Conservation (phyloP, 1,140 invertebrate genomes). For the Hirudo medicinalis region DNA sequence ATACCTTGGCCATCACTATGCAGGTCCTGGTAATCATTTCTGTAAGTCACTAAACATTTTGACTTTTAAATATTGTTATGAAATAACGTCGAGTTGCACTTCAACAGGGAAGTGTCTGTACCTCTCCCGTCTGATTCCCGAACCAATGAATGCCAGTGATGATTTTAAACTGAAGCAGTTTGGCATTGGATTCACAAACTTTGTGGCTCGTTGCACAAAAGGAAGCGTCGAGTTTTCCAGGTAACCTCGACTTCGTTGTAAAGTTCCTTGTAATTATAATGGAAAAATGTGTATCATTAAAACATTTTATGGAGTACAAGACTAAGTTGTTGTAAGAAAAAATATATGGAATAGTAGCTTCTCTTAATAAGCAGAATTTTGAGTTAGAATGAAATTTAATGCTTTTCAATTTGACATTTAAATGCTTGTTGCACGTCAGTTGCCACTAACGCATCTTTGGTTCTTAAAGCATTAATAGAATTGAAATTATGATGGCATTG, state of each 20-base stretch:
- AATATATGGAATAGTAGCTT: too few species aligned
- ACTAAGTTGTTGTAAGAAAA: too few species aligned
- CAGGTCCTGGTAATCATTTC: constrained; percentile 94
- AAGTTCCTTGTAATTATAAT: neutral
- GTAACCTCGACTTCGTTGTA: constrained; percentile 22
- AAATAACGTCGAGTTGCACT: neutral
- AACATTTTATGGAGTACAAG: too few species aligned
- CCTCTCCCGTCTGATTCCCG: constrained; percentile 77
- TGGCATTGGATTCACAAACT: constrained; percentile 94
- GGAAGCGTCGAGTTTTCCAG: constrained; percentile 80
- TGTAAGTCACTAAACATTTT: constrained; percentile 51
- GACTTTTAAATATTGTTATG: neutral
- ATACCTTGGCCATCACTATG: constrained; percentile 94
- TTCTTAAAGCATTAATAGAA: too few species aligned
- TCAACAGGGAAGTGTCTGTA: constrained; percentile 81
- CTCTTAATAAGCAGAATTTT: too few species aligned
- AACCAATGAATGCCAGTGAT: constrained; percentile 87
- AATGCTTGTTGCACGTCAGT: too few species aligned
- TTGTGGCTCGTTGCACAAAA: constrained; percentile 83
- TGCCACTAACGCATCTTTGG: too few species aligned
- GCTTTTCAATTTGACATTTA: too few species aligned
- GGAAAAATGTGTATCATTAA: neutral
- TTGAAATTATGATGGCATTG: too few species aligned
- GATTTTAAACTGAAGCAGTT: constrained; percentile 81
- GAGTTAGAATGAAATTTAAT: too few species aligned